Evolutionary conservation across 2,888 invertebrate species (phyloP).

Genomic region (Erpobdella octoculata): DNA sequence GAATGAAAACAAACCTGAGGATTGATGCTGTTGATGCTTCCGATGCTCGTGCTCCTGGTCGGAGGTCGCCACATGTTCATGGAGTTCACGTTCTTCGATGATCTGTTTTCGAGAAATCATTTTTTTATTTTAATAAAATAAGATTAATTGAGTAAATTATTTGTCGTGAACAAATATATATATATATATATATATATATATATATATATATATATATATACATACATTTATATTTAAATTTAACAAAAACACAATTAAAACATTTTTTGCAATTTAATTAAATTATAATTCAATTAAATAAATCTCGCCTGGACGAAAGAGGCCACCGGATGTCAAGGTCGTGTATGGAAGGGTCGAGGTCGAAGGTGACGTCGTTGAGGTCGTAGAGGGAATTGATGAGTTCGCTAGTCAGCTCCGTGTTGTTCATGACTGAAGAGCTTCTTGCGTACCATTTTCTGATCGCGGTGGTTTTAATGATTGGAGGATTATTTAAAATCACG

Average conservation of each 20-base stretch:
- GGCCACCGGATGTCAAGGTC: slow-evolving; percentile 54
- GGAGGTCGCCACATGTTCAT: too few relatives aligned
- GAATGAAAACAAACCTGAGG: too few relatives aligned
- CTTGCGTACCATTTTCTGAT: background rate
- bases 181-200: too few relatives aligned
- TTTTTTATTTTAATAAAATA: too few relatives aligned
- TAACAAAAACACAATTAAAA: background rate
- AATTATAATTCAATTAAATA: background rate
- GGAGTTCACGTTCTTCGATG: too few relatives aligned
- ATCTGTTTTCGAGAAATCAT: too few relatives aligned
- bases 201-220: too few relatives aligned
- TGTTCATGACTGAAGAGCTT: slow-evolving; percentile 43
- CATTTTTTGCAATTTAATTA: background rate
- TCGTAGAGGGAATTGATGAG: slow-evolving; percentile 51
- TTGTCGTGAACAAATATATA: too few relatives aligned
- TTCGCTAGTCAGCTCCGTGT: slow-evolving; percentile 41
- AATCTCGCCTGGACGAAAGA: slow-evolving; percentile 50
- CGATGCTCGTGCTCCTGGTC: too few relatives aligned
- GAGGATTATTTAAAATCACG: background rate
- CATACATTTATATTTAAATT: too few relatives aligned
- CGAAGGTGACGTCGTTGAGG: slow-evolving; percentile 52
- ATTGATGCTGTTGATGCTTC: too few relatives aligned
- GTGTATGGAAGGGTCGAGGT: slow-evolving; percentile 51
- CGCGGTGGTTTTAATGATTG: background rate
- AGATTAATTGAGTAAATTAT: too few relatives aligned